Percentiles rank a stretch among this genome's conserved stretches.
phyloP scores from a whole-genome alignment of 1,140 invertebrate genomes.

The Hycleus cichorii region DNA sequence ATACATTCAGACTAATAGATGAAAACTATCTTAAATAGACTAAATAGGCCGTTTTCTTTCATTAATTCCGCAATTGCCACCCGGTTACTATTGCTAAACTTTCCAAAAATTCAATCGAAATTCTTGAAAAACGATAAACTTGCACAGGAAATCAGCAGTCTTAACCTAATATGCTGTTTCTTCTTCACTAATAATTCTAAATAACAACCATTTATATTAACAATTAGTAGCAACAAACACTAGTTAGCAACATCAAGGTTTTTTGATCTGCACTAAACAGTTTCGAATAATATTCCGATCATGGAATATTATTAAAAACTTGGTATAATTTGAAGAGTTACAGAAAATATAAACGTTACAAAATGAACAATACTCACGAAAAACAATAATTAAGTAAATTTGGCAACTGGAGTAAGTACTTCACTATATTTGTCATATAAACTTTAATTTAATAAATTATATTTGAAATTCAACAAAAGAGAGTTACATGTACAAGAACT shows the following conservation, averaged over 20 bases:
- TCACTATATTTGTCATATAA: background rate
- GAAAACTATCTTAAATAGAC: constrained; percentile 3
- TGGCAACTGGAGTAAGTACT: background rate
- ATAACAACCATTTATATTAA: constrained; percentile 22
- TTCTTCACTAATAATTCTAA: background rate
- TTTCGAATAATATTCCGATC: background rate
- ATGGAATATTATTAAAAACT: background rate
- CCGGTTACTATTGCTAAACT: too few species aligned
- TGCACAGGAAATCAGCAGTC: too few species aligned
- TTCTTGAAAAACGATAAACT: too few species aligned
- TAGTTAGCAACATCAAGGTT: constrained; percentile 18
- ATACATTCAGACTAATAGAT: background rate
- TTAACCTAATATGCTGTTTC: too few species aligned
- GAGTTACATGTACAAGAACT: too few species aligned
- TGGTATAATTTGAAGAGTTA: background rate
- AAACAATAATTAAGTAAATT: background rate
- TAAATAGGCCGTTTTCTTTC: constrained; percentile 12
- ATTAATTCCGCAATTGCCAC: too few species aligned
- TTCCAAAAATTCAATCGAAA: too few species aligned
- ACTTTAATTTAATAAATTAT: too few species aligned
- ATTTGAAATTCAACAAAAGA: too few species aligned
- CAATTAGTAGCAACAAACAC: constrained; percentile 23
- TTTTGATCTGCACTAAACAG: background rate
- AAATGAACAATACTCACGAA: background rate
- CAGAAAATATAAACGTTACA: background rate